A percentile compares a stretch with the other conserved stretches of the same genome.
Evolutionary conservation across 2,888 invertebrate genomes (phyloP).

Genomic region (Pristionchus fissidentatus): DNA sequence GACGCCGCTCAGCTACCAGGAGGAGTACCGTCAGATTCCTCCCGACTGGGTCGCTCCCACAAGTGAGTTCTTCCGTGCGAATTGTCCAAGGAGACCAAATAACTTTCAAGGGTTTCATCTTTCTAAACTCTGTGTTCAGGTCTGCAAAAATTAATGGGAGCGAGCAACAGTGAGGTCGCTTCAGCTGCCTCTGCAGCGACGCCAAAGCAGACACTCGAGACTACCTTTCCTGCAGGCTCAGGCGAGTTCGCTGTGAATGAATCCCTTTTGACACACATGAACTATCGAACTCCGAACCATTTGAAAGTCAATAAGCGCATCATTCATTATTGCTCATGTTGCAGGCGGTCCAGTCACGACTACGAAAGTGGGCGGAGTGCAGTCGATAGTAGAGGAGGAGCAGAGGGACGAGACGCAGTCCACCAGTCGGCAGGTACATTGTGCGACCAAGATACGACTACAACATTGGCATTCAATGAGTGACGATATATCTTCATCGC

Average conservation of each 20-base stretch:
- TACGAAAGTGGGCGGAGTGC: conserved; percentile 23
- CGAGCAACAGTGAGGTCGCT: conserved; percentile 30
- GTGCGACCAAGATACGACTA: neutral
- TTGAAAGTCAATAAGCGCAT: neutral
- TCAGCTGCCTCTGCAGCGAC: too few relatives aligned
- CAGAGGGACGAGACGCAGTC: conserved; percentile 25
- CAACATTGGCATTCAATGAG: neutral
- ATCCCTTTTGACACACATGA: neutral
- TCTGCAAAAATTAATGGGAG: conserved; percentile 35
- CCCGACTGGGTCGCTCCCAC: conserved; percentile 32
- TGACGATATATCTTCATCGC: conserved; percentile 2
- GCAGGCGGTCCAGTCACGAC: conserved; percentile 25
- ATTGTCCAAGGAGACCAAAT: too few relatives aligned
- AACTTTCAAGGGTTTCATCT: too few relatives aligned
- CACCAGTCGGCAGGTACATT: conserved; percentile 4
- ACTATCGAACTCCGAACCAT: neutral
- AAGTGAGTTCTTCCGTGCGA: neutral
- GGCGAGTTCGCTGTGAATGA: neutral
- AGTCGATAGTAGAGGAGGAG: conserved; percentile 21
- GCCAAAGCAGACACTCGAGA: conserved; percentile 33
- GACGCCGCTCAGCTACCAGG: conserved; percentile 22
- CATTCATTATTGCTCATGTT: neutral
- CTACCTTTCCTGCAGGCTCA: conserved; percentile 45
- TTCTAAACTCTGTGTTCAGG: neutral
- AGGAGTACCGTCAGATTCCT: conserved; percentile 42